phyloP scores from a whole-genome alignment of 2,113 vertebrate genomes.

The Ochotona curzoniae region DNA sequence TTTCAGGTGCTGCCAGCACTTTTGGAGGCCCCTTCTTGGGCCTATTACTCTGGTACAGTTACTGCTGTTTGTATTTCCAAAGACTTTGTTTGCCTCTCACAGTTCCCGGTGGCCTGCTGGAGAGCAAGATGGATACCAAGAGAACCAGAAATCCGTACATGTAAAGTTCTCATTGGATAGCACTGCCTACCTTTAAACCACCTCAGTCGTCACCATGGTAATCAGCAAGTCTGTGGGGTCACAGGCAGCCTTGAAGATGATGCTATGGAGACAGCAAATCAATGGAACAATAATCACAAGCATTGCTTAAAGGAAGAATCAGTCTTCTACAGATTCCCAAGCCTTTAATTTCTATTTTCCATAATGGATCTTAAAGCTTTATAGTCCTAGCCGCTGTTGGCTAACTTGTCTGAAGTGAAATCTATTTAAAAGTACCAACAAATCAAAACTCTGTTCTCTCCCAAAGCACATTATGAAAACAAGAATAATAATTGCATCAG shows the following conservation, averaged over 20 bases:
- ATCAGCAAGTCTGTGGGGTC: slow-evolving; percentile 22
- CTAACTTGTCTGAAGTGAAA: slow-evolving; percentile 75
- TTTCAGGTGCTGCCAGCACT: neutral
- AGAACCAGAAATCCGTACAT: neutral
- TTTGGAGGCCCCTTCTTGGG: neutral
- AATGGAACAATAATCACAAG: slow-evolving; percentile 75
- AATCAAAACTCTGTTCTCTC: slow-evolving; percentile 79
- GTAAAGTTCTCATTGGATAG: neutral
- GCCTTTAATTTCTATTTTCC: slow-evolving; percentile 82
- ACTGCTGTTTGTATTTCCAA: neutral
- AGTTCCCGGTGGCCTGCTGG: neutral
- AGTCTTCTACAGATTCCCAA: slow-evolving; percentile 77
- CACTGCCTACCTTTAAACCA: neutral
- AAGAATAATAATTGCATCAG: slow-evolving; percentile 83
- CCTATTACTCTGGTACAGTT: neutral
- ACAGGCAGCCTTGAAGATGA: slow-evolving; percentile 63
- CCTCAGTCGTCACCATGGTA: neutral
- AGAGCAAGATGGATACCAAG: neutral
- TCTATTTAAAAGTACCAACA: slow-evolving; percentile 77
- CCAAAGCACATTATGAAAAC: slow-evolving; percentile 81
- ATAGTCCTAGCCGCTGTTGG: slow-evolving; percentile 41
- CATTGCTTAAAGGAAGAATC: slow-evolving; percentile 76
- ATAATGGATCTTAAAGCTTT: slow-evolving; percentile 76
- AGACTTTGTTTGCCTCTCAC: neutral
- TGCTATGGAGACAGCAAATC: slow-evolving; percentile 79